Evolutionary conservation across 2,113 vertebrate species (phyloP), one percentile per base, ranked within the genome.

Genomic region (Ramphastos sulfuratus): DNA sequence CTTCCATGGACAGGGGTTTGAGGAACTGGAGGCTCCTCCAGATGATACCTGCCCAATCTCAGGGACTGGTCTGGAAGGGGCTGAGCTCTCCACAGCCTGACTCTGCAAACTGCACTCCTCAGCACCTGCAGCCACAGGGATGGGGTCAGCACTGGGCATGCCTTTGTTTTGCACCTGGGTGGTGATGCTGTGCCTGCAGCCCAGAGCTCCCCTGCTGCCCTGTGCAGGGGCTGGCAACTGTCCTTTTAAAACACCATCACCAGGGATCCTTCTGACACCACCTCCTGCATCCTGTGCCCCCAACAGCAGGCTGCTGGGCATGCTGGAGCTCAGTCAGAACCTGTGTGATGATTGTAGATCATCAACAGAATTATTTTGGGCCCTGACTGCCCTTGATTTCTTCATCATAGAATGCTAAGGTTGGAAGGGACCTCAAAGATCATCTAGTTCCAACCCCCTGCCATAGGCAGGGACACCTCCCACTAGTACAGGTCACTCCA

Each of bases 341-440:
- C 44, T 23, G 54, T 59, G 46, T 82, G 63, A 93, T 79, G 81
- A 90, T 86, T 91, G 79, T 0, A 87, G 91, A 92, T 76, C 42
- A 93, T 82, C 90, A 93, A 87, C 46, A 50, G 86, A 69, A 88
- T 93, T 93, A 89, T 92, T 94, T 65, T 16, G 74, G 42, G 67
- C 66, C 74, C 71, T 82, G 66, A 92, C 82, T 84, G 63, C 81
- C 55, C 85, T 59, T 31, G 55, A 59, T 70, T 70, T 90, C 89
- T 93, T 79, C 39, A 44, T 66, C 39, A n/a, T n/a, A n/a, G n/a
- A n/a, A n/a, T n/a, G n/a, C n/a, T n/a, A n/a, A n/a, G n/a, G n/a
- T n/a, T n/a, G n/a, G n/a, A n/a, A n/a, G n/a, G n/a, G n/a, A n/a
- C n/a, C n/a, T n/a, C n/a, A n/a, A n/a, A n/a, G n/a, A n/a, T n/a